These are phyloP conservation scores for Hoplodrina blanda DNA, from an alignment of 2,888 invertebrate genomes.

Conservation along the genomic window DNA sequence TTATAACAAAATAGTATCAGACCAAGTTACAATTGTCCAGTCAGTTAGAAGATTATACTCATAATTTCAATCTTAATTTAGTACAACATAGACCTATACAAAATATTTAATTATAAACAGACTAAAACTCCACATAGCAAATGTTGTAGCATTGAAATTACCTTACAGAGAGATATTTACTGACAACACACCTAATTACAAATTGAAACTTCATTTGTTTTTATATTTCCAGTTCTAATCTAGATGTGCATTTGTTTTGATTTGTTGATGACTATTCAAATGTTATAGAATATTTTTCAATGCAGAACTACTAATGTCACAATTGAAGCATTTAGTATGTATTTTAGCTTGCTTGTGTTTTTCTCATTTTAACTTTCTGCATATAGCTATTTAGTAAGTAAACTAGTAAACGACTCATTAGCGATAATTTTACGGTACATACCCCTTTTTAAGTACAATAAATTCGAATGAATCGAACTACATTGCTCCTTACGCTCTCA, in stretches of 20 bases:
- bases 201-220: no score
- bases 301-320: not conserved
- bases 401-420: not conserved
- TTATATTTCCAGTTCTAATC: no score
- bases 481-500: slow-evolving; percentile 5
- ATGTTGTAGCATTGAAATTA: no score
- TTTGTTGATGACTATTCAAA: slow-evolving; percentile 7
- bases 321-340: not conserved
- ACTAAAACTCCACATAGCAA: no score
- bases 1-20: no score
- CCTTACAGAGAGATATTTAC: no score
- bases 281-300: not conserved
- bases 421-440: slow-evolving; percentile 5
- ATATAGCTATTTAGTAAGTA: not conserved
- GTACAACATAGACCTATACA: no score
- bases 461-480: slow-evolving; percentile 20
- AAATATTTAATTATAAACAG: no score
- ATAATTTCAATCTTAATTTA: no score
- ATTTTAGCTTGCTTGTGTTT: not conserved
- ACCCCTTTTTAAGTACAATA: slow-evolving; percentile 9
- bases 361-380: not conserved
- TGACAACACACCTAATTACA: no score
- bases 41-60: no score
- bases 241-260: slow-evolving; percentile 23
- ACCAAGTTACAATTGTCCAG: no score